Evolutionary conservation across 2,797 vertebrate genomes (phyloP).

Genomic region (Glossophaga mutica): DNA sequence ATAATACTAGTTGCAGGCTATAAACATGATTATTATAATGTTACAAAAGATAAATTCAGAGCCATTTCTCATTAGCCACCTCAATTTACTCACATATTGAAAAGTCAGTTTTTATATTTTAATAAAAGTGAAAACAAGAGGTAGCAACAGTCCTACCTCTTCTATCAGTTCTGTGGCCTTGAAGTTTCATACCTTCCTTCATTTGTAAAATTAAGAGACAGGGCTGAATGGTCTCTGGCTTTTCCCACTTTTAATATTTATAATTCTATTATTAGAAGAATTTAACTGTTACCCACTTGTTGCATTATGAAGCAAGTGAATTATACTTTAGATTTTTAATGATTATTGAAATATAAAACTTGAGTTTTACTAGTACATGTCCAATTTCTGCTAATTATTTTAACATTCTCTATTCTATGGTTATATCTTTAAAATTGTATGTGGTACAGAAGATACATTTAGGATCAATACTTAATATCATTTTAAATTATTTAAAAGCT

Average conservation of each 20-base stretch:
- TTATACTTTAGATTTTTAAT: conserved; percentile 46
- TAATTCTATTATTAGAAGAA: not conserved
- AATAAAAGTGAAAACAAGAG: not conserved
- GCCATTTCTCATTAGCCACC: not conserved
- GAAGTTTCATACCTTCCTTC: not conserved
- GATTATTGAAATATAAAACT: conserved; percentile 5
- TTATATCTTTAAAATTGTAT: conserved; percentile 37
- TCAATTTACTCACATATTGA: not conserved
- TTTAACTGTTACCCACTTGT: not conserved
- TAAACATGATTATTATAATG: not conserved
- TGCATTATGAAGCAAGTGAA: not conserved
- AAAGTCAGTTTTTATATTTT: not conserved
- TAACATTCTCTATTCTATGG: not conserved
- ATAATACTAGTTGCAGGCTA: not conserved
- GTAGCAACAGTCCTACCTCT: not conserved
- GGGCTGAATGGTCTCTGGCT: not conserved
- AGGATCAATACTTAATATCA: not conserved
- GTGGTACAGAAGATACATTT: not conserved
- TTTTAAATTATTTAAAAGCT: conserved; percentile 10
- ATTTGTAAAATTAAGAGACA: conserved; percentile 5
- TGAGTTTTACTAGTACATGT: not conserved
- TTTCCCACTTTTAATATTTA: not conserved
- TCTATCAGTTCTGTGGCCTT: not conserved
- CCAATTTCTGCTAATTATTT: not conserved
- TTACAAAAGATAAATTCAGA: not conserved